These are phyloP conservation scores for Lasioglossum leucozonium DNA, from an alignment of 2,888 invertebrate species.

Conservation along the genomic window DNA sequence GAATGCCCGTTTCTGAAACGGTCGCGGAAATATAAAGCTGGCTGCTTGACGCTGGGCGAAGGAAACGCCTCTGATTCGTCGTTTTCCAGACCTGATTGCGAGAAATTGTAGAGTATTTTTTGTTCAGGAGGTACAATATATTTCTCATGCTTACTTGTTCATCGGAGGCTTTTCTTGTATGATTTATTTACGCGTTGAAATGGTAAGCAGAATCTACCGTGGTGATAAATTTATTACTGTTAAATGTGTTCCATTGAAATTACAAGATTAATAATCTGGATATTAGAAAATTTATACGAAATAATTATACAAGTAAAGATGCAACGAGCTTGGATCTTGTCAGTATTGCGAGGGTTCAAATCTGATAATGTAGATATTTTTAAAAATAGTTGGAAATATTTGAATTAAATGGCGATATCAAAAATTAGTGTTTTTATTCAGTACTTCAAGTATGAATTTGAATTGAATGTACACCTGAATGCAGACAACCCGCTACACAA, in stretches of 20 bases:
- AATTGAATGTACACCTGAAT: not conserved
- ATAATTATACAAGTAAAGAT: not conserved
- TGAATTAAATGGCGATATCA: not conserved
- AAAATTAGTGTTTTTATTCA: not conserved
- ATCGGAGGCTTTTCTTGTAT: not conserved
- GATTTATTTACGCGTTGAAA: not conserved
- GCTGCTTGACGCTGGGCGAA: not conserved
- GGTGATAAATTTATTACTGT: not conserved
- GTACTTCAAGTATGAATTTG: not conserved
- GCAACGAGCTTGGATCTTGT: not conserved
- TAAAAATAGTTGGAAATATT: not conserved
- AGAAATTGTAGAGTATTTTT: not conserved
- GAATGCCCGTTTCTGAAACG: not conserved
- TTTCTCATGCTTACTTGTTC: not conserved
- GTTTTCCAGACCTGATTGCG: not conserved
- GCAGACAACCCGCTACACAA: not conserved
- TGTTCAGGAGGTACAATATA: not conserved
- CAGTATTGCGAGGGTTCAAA: not conserved
- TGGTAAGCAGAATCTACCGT: not conserved
- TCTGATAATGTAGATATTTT: not conserved
- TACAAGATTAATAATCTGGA: not conserved
- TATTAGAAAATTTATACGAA: not conserved
- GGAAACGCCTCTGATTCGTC: not conserved
- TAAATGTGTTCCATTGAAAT: not conserved
- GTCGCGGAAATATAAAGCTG: constrained; percentile 1